Base-by-base conservation (phyloP, 30 jellyfish, hydroid and myxozoan species). In the Rhopilema esculentum region DNA sequence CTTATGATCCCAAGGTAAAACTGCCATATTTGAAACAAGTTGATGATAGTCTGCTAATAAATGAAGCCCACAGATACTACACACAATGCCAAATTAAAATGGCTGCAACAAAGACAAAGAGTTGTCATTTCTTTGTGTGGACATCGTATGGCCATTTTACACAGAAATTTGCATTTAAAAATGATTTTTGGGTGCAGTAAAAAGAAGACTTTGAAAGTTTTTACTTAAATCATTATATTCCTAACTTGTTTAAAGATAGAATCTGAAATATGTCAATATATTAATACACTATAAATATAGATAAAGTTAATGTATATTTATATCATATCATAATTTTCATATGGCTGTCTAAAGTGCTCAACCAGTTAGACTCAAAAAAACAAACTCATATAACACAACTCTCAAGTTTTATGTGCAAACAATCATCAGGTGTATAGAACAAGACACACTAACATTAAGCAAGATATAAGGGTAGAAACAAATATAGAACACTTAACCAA, bases 51-150 rank as follows among this genome's bases (percentile, higher is more conserved):
- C 61, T 48, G 22, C 19, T 49, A 24, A 40, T 66, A 23, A 63
- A 68, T 24, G 23, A 33, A 33, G 33, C 22, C 40, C 96, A 88
- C 64, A 68, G 40, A 50, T 88, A 80, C 40, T 68, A 79, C 30
- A 66, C 89, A 18, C 93, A 79, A 32, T 79, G 88, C 72, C 88
- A 88, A 4, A 49, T 79, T 8, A 72, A 79, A 79, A 79, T 79
- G 89, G 96, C 83, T 52, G 80, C 88, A 17, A 53, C 93, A 51
- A 53, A 65, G 29, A 50, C 49, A 63, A 67, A 78, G 24, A 29
- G 20, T 18, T 66, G 96, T 52, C 69, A 76, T 53, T 88, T 88
- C 77, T 51, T 77, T 52, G 82, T 79, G 57, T 79, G 89, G 89
- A 57, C 89, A 21, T 25, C 89, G 21, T 25, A 79, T 79, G 66